Evolutionary conservation across 2,113 vertebrate species (phyloP).

Genomic region (Dinomys branickii): DNA sequence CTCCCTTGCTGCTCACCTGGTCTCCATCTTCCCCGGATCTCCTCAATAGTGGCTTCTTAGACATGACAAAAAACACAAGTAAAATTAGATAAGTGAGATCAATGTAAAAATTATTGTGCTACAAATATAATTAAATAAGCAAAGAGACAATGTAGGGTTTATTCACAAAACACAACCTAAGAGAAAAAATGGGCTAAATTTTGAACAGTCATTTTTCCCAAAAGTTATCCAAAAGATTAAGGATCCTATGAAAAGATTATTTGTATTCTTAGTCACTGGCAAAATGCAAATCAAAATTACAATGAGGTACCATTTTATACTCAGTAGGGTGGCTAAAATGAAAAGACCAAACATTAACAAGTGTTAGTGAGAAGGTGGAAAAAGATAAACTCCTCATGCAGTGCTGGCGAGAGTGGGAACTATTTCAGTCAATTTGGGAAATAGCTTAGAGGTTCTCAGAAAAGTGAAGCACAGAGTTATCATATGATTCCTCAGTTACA

Average conservation of each 20-base stretch:
- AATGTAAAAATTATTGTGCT: background rate
- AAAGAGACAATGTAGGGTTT: background rate
- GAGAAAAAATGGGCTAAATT: background rate
- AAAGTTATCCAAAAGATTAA: background rate
- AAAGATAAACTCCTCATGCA: background rate
- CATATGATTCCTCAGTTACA: background rate
- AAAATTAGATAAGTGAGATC: background rate
- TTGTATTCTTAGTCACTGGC: background rate
- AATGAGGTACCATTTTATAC: background rate
- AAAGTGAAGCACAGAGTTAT: background rate
- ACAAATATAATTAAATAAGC: background rate
- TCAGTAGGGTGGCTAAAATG: background rate
- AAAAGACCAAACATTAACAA: background rate
- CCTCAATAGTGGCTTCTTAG: background rate
- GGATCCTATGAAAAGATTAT: background rate
- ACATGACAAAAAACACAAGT: background rate
- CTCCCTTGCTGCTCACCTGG: too few species aligned
- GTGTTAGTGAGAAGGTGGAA: background rate
- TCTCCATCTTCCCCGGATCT: too few species aligned
- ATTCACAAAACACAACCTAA: background rate
- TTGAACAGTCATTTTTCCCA: background rate
- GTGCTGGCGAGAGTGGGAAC: background rate
- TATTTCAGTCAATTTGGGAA: background rate
- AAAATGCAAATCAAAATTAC: constrained; percentile 17
- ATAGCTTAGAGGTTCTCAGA: background rate